Percentiles rank a stretch among this genome's conserved stretches.
Evolutionary conservation across 2,113 vertebrate genomes (phyloP).

Genomic region (Alexandromys fortis): DNA sequence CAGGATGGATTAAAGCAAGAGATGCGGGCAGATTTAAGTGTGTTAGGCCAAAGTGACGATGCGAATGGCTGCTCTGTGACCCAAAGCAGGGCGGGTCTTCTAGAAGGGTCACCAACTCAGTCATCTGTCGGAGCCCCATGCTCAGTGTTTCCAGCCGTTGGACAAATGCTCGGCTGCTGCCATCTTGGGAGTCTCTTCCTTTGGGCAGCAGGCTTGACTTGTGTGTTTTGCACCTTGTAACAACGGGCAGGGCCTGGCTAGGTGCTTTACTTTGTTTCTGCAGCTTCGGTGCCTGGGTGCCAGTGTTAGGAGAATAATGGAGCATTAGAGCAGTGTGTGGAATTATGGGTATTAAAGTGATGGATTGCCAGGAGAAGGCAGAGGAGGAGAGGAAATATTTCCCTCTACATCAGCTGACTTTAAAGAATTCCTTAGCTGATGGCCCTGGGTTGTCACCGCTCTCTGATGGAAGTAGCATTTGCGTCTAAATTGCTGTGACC

Average conservation of each 20-base stretch:
- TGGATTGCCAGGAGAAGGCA: neutral
- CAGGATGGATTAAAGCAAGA: neutral
- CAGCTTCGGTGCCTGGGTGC: neutral
- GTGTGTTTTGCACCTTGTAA: neutral
- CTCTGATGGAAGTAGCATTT: neutral
- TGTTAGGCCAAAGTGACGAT: neutral
- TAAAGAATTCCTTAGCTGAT: neutral
- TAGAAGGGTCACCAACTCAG: neutral
- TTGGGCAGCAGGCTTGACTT: neutral
- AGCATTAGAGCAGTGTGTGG: neutral
- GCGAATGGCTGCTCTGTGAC: neutral
- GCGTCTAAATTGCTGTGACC: neutral
- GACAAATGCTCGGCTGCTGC: neutral
- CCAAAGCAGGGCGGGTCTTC: neutral
- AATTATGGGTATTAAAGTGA: neutral
- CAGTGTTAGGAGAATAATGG: neutral
- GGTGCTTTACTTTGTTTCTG: neutral
- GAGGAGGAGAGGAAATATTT: neutral
- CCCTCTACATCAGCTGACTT: neutral
- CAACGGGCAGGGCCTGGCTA: neutral
- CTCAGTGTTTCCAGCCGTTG: neutral
- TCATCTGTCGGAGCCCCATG: neutral
- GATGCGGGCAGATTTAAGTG: neutral
- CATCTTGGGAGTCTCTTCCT: neutral
- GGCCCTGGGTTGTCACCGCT: neutral